These are phyloP conservation scores for Sphenopsis melanotis DNA, from an alignment of 2,797 vertebrate species.

Conservation along the genomic window DNA sequence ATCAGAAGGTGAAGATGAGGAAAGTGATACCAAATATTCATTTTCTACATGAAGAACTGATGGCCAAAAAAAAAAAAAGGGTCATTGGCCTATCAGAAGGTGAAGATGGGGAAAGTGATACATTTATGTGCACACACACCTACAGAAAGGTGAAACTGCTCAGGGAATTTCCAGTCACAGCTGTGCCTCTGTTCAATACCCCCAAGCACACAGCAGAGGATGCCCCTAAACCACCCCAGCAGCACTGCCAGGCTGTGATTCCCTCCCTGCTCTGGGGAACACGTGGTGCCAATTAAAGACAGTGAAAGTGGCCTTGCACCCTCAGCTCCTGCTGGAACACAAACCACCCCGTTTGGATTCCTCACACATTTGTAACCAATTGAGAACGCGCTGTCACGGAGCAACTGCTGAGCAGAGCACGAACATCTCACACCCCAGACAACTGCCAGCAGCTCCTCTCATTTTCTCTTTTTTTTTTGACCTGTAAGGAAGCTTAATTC, in stretches of 20 bases:
- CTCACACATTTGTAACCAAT: neutral
- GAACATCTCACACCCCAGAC: neutral
- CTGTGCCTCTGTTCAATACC: neutral
- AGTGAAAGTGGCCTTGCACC: neutral
- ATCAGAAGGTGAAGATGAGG: neutral
- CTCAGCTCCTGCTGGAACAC: neutral
- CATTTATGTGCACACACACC: rapidly evolving
- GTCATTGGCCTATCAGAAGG: neutral
- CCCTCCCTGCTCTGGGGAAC: neutral
- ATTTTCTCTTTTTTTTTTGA: neutral
- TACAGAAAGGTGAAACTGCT: neutral
- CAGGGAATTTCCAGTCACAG: constrained; percentile 2
- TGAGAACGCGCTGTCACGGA: neutral
- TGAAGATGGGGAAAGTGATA: neutral
- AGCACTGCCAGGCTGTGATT: neutral
- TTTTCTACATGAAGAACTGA: neutral
- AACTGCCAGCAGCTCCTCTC: neutral
- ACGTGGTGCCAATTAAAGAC: neutral
- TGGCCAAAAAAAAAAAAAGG: neutral
- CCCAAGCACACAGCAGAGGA: rapidly evolving
- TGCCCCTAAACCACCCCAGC: neutral
- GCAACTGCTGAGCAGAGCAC: neutral
- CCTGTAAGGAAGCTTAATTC: neutral
- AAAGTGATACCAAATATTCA: neutral
- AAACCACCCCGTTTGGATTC: neutral